Conservation (phyloP, 2,797 vertebrate genomes). For the Microhierax caerulescens region DNA sequence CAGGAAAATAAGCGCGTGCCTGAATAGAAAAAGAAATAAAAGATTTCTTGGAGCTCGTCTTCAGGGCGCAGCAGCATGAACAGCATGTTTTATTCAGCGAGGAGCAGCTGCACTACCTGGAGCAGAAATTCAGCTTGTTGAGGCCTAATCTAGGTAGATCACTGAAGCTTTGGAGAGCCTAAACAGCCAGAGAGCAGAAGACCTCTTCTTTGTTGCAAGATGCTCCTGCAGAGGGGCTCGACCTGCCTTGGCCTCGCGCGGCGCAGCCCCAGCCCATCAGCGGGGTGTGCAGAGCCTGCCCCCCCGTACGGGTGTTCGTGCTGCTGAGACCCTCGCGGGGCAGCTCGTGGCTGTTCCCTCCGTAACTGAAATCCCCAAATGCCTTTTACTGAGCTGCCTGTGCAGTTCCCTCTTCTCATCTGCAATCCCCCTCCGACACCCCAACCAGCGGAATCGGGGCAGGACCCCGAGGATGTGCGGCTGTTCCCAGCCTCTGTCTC, state of each 20-base stretch:
- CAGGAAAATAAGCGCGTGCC: slow-evolving; percentile 10
- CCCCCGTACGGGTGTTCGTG: rapidly evolving
- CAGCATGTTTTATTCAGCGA: slow-evolving; percentile 72
- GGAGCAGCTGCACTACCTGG: slow-evolving; percentile 66
- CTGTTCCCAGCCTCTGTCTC: neutral
- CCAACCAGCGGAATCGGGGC: rapidly evolving
- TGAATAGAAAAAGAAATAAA: slow-evolving; percentile 64
- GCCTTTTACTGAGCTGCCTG: rapidly evolving
- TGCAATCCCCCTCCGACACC: rapidly evolving
- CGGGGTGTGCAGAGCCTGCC: rapidly evolving
- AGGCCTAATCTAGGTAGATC: slow-evolving; percentile 39
- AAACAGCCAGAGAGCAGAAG: neutral
- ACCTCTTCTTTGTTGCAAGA: neutral
- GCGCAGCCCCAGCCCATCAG: rapidly evolving
- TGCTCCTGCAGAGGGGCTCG: neutral
- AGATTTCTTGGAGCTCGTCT: slow-evolving; percentile 59
- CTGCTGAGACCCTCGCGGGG: rapidly evolving
- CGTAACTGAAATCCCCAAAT: rapidly evolving
- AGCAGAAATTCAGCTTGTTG: slow-evolving; percentile 68
- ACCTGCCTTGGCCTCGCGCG: rapidly evolving
- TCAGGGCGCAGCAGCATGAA: slow-evolving; percentile 40
- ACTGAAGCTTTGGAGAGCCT: slow-evolving; percentile 12
- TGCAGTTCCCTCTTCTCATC: neutral
- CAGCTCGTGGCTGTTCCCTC: neutral
- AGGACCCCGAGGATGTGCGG: rapidly evolving